A percentile compares a stretch with the other conserved stretches of the same genome.
phyloP scores from a whole-genome alignment of 2,113 vertebrate genomes.

The Leptocoma aspasia region DNA sequence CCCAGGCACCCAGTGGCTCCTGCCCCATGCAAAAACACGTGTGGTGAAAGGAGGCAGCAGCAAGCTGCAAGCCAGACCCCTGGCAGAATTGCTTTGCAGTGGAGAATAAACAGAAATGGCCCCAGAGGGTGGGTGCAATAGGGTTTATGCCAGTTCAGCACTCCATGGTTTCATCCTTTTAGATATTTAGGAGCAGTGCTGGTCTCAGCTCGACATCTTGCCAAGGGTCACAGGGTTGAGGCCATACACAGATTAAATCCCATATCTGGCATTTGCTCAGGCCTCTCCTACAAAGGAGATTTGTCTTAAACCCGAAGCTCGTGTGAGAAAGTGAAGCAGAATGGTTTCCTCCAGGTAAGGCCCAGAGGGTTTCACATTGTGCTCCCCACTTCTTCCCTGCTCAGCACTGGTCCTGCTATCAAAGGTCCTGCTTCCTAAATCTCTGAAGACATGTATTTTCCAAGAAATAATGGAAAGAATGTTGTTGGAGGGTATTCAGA shows the following conservation, averaged over 20 bases:
- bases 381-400: neutral
- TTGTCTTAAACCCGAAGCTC: neutral
- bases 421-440: neutral
- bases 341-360: neutral
- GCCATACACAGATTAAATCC: neutral
- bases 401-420: neutral
- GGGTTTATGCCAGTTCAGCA: neutral
- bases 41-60: neutral
- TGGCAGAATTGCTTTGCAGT: neutral
- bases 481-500: neutral
- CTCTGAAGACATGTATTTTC: neutral
- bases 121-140: fast-evolving
- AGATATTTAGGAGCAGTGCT: neutral
- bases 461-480: neutral
- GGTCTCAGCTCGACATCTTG: neutral
- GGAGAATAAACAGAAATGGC: neutral
- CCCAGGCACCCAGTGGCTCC: neutral
- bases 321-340: neutral
- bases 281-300: neutral
- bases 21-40: neutral
- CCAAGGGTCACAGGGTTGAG: neutral
- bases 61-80: neutral
- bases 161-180: neutral
- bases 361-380: neutral
- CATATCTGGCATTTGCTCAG: neutral